Conservation (phyloP, 1,140 invertebrate species). For the Drosophila nebulosa region DNA sequence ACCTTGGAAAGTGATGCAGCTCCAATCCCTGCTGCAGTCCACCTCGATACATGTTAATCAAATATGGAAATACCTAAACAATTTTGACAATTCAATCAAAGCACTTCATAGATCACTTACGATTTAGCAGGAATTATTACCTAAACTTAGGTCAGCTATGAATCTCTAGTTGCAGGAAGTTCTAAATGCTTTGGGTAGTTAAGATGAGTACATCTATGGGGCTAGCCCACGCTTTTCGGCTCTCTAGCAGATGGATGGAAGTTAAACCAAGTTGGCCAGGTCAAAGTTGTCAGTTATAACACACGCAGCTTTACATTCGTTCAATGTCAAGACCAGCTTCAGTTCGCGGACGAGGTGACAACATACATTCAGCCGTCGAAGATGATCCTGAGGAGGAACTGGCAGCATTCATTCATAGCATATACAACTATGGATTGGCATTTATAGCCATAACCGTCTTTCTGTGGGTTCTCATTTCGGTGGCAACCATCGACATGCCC, state of each 20-base stretch:
- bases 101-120: not conserved
- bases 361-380: not conserved
- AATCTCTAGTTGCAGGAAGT: not conserved
- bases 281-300: not conserved
- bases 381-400: slow-evolving; percentile 9
- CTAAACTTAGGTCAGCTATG: not conserved
- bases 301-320: not conserved
- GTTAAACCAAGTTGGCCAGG: not conserved
- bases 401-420: slow-evolving; percentile 10
- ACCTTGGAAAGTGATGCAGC: not conserved
- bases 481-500: not conserved
- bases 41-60: not conserved
- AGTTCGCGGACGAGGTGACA: not conserved
- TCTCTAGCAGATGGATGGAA: not conserved
- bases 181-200: not conserved
- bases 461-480: not conserved
- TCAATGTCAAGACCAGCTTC: not conserved
- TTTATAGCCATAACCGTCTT: not conserved
- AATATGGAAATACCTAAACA: not conserved
- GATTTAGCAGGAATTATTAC: not conserved
- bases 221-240: too few relatives aligned
- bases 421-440: slow-evolving; percentile 5
- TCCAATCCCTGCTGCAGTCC: not conserved
- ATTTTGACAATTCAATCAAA: not conserved
- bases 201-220: too few relatives aligned